Evolutionary conservation across 2,888 invertebrate species (phyloP).

Genomic region (Leptopilina myrica): DNA sequence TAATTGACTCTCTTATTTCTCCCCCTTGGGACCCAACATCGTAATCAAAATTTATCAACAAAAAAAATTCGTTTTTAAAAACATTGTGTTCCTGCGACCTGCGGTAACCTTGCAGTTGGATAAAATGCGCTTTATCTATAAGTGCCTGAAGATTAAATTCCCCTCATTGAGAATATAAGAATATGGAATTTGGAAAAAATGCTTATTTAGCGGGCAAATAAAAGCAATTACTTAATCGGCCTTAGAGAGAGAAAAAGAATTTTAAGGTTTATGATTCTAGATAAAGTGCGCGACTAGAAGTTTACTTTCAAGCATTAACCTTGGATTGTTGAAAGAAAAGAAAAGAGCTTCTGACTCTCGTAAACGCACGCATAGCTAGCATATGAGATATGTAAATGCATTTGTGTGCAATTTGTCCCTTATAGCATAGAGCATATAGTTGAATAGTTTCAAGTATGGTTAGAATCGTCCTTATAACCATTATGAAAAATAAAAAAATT

Average conservation of each 20-base stretch:
- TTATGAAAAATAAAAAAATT: slow-evolving; percentile 7
- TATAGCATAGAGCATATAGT: neutral
- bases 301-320: neutral
- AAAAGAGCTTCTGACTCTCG: slow-evolving; percentile 28
- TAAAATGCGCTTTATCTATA: too few relatives aligned
- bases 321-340: neutral
- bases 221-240: neutral
- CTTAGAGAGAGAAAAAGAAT: neutral
- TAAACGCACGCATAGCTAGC: slow-evolving; percentile 36
- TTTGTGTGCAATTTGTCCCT: slow-evolving; percentile 66
- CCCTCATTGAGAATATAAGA: too few relatives aligned
- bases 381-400: slow-evolving; percentile 67
- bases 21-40: neutral
- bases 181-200: too few relatives aligned
- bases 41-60: neutral
- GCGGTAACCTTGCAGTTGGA: too few relatives aligned
- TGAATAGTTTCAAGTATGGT: slow-evolving; percentile 38
- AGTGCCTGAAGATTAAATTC: too few relatives aligned
- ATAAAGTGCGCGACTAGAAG: neutral
- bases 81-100: too few relatives aligned
- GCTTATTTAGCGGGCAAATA: neutral
- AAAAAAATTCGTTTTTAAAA: too few relatives aligned
- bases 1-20: slow-evolving; percentile 23
- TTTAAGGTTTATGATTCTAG: slow-evolving; percentile 25
- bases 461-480: neutral